phyloP scores from a whole-genome alignment of 2,888 invertebrate species.

The Volucella zonaria region DNA sequence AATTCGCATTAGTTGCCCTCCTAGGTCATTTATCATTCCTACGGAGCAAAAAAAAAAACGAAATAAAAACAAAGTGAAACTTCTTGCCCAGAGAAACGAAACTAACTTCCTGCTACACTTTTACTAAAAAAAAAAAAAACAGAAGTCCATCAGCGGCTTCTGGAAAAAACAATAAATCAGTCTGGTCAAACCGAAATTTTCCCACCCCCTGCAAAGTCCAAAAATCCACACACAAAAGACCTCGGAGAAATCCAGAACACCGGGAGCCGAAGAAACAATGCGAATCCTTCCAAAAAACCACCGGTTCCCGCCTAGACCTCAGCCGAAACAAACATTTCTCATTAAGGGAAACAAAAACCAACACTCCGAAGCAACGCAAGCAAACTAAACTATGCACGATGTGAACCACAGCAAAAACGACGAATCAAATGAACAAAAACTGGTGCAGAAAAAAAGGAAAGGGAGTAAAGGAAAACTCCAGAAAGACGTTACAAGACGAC shows the following conservation, averaged over 20 bases:
- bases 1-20: slow-evolving; percentile 69
- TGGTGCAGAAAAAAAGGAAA: slow-evolving; percentile 13
- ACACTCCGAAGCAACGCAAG: slow-evolving; percentile 46
- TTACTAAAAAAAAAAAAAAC: slow-evolving; percentile 35
- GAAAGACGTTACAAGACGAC: slow-evolving; percentile 45
- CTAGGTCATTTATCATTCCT: slow-evolving; percentile 68
- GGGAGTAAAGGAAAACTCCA: neutral
- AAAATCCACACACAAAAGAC: slow-evolving; percentile 44
- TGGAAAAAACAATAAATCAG: slow-evolving; percentile 72
- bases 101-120: slow-evolving; percentile 57
- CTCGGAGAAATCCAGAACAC: slow-evolving; percentile 1
- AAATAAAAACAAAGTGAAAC: slow-evolving; percentile 30
- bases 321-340: slow-evolving; percentile 56
- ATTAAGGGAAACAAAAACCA: slow-evolving; percentile 34
- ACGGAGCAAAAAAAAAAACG: slow-evolving; percentile 64
- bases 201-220: slow-evolving; percentile 19
- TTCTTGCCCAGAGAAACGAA: slow-evolving; percentile 43
- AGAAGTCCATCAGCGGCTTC: slow-evolving; percentile 59
- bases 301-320: slow-evolving; percentile 5
- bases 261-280: no score
- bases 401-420: slow-evolving; percentile 25
- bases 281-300: neutral
- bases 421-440: no score
- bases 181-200: slow-evolving; percentile 60
- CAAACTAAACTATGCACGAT: slow-evolving; percentile 47